These are phyloP conservation scores for Ecdyonurus torrentis DNA, from an alignment of 2,888 invertebrate species.

Conservation along the genomic window DNA sequence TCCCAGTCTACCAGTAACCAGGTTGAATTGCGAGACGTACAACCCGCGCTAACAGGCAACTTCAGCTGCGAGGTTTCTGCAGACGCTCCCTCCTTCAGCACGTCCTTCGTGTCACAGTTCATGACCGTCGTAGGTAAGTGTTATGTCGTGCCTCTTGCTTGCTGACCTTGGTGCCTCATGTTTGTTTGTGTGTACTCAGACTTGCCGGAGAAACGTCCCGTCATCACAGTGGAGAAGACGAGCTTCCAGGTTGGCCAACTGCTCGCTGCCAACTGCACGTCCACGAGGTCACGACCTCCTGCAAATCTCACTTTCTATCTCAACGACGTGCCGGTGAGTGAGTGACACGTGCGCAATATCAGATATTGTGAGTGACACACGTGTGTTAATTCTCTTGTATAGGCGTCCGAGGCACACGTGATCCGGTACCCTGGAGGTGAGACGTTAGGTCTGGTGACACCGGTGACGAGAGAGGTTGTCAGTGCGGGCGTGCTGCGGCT, in stretches of 20 bases:
- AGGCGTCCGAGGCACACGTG: slow-evolving; percentile 4
- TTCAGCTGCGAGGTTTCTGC: slow-evolving; percentile 21
- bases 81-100: slow-evolving; percentile 20
- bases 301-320: slow-evolving; percentile 57
- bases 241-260: slow-evolving; percentile 59
- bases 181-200: slow-evolving; percentile 23
- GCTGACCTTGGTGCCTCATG: too few relatives aligned
- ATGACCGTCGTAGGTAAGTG: slow-evolving; percentile 13
- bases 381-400: not conserved
- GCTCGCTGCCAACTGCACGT: slow-evolving; percentile 62
- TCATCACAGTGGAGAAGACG: slow-evolving; percentile 51
- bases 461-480: too few relatives aligned
- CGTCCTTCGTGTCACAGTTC: slow-evolving; percentile 15
- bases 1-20: slow-evolving; percentile 19
- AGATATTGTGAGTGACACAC: not conserved
- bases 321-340: slow-evolving; percentile 63
- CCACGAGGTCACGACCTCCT: slow-evolving; percentile 55
- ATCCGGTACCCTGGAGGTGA: slow-evolving; percentile 5
- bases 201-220: slow-evolving; percentile 46
- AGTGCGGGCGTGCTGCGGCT: slow-evolving; percentile 3
- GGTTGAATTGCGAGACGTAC: slow-evolving; percentile 16
- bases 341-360: too few relatives aligned
- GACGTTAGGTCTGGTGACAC: too few relatives aligned
- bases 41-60: slow-evolving; percentile 17
- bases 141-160: not conserved